Evolutionary conservation across 2,797 vertebrate genomes (phyloP).

Genomic region (Macropus fuliginosus): DNA sequence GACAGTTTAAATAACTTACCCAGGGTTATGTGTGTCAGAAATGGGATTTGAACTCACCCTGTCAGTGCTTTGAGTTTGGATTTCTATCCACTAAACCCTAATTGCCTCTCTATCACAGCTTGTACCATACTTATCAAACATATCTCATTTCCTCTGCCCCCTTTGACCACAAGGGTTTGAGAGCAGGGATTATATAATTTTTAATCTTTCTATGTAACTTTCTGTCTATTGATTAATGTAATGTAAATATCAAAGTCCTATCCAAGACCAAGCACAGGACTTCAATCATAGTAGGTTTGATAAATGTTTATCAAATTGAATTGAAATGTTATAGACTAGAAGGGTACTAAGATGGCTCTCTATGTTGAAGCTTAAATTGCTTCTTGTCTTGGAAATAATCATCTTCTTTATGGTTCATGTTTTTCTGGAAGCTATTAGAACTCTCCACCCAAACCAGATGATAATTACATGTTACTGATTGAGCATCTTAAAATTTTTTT

Average conservation of each 20-base stretch:
- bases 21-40: neutral
- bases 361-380: neutral
- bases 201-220: neutral
- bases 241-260: neutral
- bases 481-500: conserved; percentile 39
- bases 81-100: neutral
- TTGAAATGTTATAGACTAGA: neutral
- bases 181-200: neutral
- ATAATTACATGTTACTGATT: conserved; percentile 71
- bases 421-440: conserved; percentile 78
- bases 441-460: conserved; percentile 66
- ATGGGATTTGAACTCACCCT: neutral
- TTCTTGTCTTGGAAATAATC: conserved; percentile 25
- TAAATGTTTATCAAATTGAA: neutral
- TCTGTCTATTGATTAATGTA: neutral
- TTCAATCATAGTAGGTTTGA: neutral
- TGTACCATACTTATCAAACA: neutral
- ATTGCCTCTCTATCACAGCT: neutral
- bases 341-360: neutral
- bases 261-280: neutral
- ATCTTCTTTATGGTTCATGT: conserved; percentile 35
- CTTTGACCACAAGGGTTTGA: neutral
- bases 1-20: neutral
- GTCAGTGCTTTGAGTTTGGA: neutral
- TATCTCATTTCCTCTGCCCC: neutral